Evolutionary conservation across 2,888 invertebrate genomes (phyloP).

Genomic region (Metallyticus violacea): DNA sequence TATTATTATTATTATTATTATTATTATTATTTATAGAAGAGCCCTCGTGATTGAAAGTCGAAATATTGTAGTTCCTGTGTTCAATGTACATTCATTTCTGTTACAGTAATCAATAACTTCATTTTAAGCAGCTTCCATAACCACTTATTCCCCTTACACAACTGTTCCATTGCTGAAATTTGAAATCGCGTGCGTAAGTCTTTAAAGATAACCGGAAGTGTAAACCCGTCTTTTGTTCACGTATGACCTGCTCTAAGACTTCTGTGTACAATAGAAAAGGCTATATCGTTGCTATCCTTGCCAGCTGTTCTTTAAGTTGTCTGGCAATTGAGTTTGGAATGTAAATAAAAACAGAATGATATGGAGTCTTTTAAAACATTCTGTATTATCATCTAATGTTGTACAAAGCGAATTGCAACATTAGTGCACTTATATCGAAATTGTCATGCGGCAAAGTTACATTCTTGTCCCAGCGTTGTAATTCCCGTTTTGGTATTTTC

Average conservation of each 20-base stretch:
- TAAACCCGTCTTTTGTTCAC: not conserved
- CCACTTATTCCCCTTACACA: too few relatives aligned
- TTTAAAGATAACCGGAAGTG: not conserved
- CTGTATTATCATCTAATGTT: not conserved
- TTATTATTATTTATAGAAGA: too few relatives aligned
- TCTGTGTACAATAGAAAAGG: not conserved
- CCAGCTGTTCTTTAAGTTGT: not conserved
- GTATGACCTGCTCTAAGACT: not conserved
- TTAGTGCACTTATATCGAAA: not conserved
- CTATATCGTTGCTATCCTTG: not conserved
- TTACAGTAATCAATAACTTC: too few relatives aligned
- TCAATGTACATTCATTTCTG: too few relatives aligned
- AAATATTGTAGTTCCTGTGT: too few relatives aligned
- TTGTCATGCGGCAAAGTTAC: not conserved
- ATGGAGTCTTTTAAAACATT: not conserved
- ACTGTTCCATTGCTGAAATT: too few relatives aligned
- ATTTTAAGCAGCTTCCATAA: too few relatives aligned
- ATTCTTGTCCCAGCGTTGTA: not conserved
- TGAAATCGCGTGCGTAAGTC: not conserved
- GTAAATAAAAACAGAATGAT: not conserved
- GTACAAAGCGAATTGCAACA: not conserved
- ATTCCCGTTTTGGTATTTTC: not conserved
- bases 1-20: too few relatives aligned
- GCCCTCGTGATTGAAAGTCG: too few relatives aligned
- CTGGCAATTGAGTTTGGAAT: not conserved